Evolutionary conservation across 2,888 invertebrate genomes (phyloP).

Genomic region (Drosophila mimica): DNA sequence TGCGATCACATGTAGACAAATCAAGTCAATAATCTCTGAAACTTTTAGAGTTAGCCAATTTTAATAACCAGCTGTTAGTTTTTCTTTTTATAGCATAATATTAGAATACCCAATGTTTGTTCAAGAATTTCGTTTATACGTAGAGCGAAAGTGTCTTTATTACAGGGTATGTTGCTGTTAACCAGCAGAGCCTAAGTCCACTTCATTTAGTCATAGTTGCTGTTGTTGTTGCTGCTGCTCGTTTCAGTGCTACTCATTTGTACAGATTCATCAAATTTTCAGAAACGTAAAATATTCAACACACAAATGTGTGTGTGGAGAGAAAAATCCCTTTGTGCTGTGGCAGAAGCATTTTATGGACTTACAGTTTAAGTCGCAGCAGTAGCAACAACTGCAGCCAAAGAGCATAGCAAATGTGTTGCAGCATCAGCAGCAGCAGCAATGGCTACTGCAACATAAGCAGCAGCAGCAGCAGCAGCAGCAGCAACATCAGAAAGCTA

Average conservation of each 20-base stretch:
- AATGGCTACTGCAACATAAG: slow-evolving; percentile 5
- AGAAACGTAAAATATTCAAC: slow-evolving; percentile 74
- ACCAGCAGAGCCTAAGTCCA: background rate
- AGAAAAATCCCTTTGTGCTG: slow-evolving; percentile 70
- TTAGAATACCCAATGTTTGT: background rate
- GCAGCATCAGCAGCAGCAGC: slow-evolving; percentile 41
- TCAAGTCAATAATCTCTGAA: background rate
- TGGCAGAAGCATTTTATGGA: slow-evolving; percentile 79
- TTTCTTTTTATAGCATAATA: background rate
- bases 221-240: slow-evolving; percentile 40
- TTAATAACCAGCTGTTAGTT: background rate
- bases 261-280: slow-evolving; percentile 82
- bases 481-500: slow-evolving; percentile 57
- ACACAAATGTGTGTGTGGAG: slow-evolving; percentile 16
- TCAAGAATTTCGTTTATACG: background rate
- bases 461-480: slow-evolving; percentile 16
- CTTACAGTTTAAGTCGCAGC: slow-evolving; percentile 70
- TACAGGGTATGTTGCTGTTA: slow-evolving; percentile 30
- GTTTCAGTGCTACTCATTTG: slow-evolving; percentile 73
- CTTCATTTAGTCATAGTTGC: slow-evolving; percentile 40
- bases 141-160: background rate
- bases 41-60: background rate
- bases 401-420: slow-evolving; percentile 74
- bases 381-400: slow-evolving; percentile 46
- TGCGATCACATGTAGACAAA: background rate